Evolutionary conservation across 2,797 vertebrate genomes (phyloP).

Genomic region (Acanthurus leucopareius): DNA sequence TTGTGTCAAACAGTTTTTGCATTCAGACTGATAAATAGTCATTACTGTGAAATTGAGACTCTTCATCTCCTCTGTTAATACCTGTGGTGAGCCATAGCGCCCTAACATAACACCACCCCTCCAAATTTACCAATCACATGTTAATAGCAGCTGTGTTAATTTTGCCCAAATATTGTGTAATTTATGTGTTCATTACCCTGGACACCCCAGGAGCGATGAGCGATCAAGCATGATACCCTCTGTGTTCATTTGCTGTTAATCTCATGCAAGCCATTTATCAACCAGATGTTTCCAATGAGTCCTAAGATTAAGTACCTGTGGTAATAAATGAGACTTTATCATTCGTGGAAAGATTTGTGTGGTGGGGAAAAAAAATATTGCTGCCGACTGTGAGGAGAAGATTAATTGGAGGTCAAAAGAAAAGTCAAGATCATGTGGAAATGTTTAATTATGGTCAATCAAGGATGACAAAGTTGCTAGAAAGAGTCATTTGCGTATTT

Average conservation of each 20-base stretch:
- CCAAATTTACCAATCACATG: conserved; percentile 19
- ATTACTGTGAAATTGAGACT: not conserved
- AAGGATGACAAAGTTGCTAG: conserved; percentile 1
- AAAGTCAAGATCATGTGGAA: conserved; percentile 64
- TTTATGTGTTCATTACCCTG: conserved; percentile 65
- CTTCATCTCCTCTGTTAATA: not conserved
- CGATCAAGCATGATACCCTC: conserved; percentile 69
- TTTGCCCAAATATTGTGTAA: conserved; percentile 63
- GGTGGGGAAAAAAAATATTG: not conserved
- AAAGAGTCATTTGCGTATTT: conserved; percentile 1
- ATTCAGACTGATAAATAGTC: not conserved
- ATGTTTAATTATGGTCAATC: conserved; percentile 47
- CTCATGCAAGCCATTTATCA: conserved; percentile 84
- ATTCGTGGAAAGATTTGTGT: conserved; percentile 75
- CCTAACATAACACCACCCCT: not conserved
- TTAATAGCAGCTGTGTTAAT: conserved; percentile 37
- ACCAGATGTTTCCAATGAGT: conserved; percentile 83
- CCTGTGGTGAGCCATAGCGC: not conserved
- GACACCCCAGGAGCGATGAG: conserved; percentile 67
- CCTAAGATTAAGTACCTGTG: conserved; percentile 79
- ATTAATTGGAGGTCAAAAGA: conserved; percentile 68
- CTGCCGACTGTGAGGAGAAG: conserved; percentile 47
- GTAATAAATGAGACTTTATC: conserved; percentile 81
- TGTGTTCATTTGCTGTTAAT: conserved; percentile 79
- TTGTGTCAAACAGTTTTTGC: not conserved